These are phyloP conservation scores for Cynopterus brachyotis DNA, from an alignment of 2,113 vertebrate genomes.

Conservation along the genomic window DNA sequence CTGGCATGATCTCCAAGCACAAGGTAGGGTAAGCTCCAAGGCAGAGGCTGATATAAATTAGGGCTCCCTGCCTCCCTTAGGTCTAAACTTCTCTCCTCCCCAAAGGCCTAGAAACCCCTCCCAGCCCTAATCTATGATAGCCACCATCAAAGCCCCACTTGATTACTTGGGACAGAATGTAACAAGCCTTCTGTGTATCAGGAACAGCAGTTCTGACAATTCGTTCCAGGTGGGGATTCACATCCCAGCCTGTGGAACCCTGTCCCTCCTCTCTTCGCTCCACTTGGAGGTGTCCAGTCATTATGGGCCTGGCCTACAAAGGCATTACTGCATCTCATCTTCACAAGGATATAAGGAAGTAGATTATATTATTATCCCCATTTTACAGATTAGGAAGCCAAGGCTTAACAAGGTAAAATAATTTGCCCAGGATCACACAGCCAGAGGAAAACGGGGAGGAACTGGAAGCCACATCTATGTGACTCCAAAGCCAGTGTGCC, in stretches of 20 bases:
- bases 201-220: slow-evolving; percentile 40
- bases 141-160: slow-evolving; percentile 41
- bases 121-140: slow-evolving; percentile 31
- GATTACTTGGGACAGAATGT: slow-evolving; percentile 32
- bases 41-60: slow-evolving; percentile 42
- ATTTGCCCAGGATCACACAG: background rate
- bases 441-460: background rate
- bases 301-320: background rate
- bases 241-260: background rate
- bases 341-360: background rate
- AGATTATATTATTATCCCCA: background rate
- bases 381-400: slow-evolving; percentile 3
- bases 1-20: background rate
- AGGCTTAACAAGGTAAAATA: background rate
- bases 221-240: background rate
- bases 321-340: background rate
- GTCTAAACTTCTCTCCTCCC: slow-evolving; percentile 21
- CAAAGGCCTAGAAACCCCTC: slow-evolving; percentile 43
- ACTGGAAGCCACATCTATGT: background rate
- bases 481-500: background rate
- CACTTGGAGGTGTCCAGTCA: background rate
- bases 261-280: background rate
- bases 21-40: background rate
- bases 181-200: background rate
- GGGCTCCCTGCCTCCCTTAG: background rate